These are phyloP conservation scores for Nomada flava DNA, from an alignment of 2,888 invertebrate genomes.

Conservation along the genomic window DNA sequence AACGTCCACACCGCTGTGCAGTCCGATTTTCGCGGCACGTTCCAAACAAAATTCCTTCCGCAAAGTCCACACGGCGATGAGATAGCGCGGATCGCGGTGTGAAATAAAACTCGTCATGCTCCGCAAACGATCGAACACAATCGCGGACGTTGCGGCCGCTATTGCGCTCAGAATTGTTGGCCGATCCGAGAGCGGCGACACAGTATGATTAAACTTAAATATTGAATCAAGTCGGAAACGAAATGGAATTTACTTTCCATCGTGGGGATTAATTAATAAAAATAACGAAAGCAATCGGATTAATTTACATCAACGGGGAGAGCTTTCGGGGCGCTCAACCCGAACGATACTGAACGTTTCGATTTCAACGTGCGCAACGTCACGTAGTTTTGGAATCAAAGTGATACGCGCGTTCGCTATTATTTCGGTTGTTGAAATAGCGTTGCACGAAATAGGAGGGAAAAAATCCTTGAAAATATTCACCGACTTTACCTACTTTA, in stretches of 20 bases:
- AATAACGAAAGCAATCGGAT: conserved; percentile 69
- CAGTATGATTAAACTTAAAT: conserved; percentile 70
- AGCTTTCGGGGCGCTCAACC: conserved; percentile 7
- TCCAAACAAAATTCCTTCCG: conserved; percentile 20
- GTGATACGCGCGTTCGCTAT: conserved; percentile 18
- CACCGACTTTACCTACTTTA: conserved; percentile 24
- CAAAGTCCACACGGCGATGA: background rate
- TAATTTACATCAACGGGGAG: conserved; percentile 63
- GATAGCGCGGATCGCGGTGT: conserved; percentile 5
- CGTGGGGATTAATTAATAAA: conserved; percentile 68
- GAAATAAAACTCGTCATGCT: conserved; percentile 49
- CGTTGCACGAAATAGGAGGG: background rate
- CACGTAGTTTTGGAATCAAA: conserved; percentile 39
- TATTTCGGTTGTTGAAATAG: conserved; percentile 35
- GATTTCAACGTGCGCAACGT: conserved; percentile 35
- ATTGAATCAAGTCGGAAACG: conserved; percentile 67
- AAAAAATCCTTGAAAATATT: background rate
- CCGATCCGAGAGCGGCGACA: conserved; percentile 49
- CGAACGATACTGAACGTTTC: conserved; percentile 1
- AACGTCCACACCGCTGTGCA: background rate
- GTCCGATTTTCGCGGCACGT: background rate
- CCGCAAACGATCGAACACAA: conserved; percentile 43
- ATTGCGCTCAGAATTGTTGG: conserved; percentile 41
- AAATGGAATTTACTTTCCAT: conserved; percentile 66
- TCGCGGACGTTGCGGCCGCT: conserved; percentile 25